Evolutionary conservation across 2,113 vertebrate genomes (phyloP).

Genomic region (Empidonax alnorum): DNA sequence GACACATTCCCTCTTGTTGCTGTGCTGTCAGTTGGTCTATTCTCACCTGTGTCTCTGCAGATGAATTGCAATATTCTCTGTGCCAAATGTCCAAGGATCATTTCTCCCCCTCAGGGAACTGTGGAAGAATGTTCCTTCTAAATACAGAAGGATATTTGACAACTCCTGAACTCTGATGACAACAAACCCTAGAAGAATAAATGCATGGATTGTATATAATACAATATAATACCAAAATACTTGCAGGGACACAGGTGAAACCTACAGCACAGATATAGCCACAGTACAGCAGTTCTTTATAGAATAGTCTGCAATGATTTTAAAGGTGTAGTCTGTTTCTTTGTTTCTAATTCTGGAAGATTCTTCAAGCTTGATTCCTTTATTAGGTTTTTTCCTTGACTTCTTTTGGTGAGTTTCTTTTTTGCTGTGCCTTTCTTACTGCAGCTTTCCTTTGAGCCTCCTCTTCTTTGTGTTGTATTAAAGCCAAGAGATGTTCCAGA

Average conservation of each 20-base stretch:
- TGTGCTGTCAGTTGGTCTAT: not conserved
- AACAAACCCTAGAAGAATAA: not conserved
- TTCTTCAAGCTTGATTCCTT: not conserved
- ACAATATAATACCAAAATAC: not conserved
- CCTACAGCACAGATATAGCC: not conserved
- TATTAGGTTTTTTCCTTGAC: accelerated
- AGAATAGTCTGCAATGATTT: not conserved
- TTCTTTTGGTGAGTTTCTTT: not conserved
- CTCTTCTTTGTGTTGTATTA: not conserved
- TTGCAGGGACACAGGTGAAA: not conserved
- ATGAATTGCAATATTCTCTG: not conserved
- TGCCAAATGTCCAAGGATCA: not conserved
- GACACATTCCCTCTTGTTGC: not conserved
- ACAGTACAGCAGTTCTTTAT: not conserved
- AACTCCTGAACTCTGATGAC: not conserved
- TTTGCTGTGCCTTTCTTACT: not conserved
- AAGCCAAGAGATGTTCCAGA: not conserved
- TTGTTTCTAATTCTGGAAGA: not conserved
- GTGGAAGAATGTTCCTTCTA: not conserved
- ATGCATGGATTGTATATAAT: not conserved
- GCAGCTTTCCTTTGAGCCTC: not conserved
- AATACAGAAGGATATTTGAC: not conserved
- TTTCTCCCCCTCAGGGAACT: not conserved
- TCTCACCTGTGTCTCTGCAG: not conserved
- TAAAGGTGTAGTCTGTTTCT: not conserved